phyloP scores from a whole-genome alignment of 1,140 invertebrate species.

The Matsumurasca onukii region DNA sequence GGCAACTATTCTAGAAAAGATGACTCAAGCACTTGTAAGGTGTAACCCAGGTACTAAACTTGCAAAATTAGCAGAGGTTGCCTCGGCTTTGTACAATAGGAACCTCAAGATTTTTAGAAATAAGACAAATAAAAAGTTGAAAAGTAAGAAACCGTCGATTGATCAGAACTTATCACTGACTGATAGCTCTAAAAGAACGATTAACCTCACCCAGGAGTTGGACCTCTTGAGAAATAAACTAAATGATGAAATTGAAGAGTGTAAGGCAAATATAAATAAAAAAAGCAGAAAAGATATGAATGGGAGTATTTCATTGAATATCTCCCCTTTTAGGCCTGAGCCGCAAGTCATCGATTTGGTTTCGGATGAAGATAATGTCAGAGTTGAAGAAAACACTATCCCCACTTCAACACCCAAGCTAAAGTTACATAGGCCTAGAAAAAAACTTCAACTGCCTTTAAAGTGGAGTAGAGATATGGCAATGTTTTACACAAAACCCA shows the following conservation, averaged over 20 bases:
- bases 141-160: neutral
- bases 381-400: neutral
- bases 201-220: too few relatives aligned
- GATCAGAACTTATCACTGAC: slow-evolving; percentile 7
- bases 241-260: neutral
- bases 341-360: neutral
- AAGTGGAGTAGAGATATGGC: slow-evolving; percentile 10
- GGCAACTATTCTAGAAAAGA: neutral
- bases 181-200: too few relatives aligned
- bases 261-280: neutral
- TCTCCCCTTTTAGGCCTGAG: slow-evolving; percentile 8
- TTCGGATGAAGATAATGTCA: slow-evolving; percentile 15
- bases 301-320: slow-evolving; percentile 8
- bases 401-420: neutral
- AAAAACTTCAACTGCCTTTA: neutral
- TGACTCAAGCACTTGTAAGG: neutral
- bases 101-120: neutral
- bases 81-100: neutral
- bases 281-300: neutral
- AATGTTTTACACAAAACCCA: slow-evolving; percentile 7
- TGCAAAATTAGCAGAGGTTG: neutral
- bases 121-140: neutral
- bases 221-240: neutral
- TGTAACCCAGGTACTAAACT: neutral
- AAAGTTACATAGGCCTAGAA: neutral